Conservation (phyloP, 2,797 vertebrate genomes). For the Austrolebias charrua region DNA sequence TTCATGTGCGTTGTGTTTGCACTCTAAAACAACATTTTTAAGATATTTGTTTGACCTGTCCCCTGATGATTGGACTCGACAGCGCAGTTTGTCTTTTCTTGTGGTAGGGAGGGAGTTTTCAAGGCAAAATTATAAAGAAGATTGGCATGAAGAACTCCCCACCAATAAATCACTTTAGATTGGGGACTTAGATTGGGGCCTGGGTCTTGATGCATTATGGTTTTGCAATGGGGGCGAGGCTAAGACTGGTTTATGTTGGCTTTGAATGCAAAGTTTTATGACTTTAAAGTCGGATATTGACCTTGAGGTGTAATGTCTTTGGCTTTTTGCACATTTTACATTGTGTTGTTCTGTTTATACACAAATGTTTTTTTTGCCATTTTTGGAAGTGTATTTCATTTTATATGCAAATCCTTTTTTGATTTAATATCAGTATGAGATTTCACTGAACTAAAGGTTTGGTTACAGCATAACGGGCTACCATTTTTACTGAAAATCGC, state of each 20-base stretch:
- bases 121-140: slow-evolving; percentile 40
- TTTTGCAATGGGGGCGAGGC: slow-evolving; percentile 42
- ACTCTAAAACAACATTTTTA: slow-evolving; percentile 10
- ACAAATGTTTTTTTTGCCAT: slow-evolving; percentile 13
- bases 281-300: slow-evolving; percentile 47
- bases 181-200: slow-evolving; percentile 39
- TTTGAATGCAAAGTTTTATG: slow-evolving; percentile 31
- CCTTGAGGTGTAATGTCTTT: slow-evolving; percentile 47
- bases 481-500: slow-evolving; percentile 12
- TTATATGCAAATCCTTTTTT: slow-evolving; percentile 16
- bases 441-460: slow-evolving; percentile 30
- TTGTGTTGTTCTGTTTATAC: slow-evolving; percentile 26
- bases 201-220: slow-evolving; percentile 52
- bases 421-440: slow-evolving; percentile 24
- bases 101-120: slow-evolving; percentile 17
- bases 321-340: slow-evolving; percentile 12
- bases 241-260: slow-evolving; percentile 65
- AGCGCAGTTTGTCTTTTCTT: slow-evolving; percentile 32
- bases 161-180: slow-evolving; percentile 60
- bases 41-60: slow-evolving; percentile 14
- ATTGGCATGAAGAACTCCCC: slow-evolving; percentile 40
- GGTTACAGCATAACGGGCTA: slow-evolving; percentile 3
- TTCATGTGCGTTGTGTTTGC: slow-evolving; percentile 16
- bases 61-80: slow-evolving; percentile 5
- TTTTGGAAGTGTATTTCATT: slow-evolving; percentile 15